These are phyloP conservation scores for Marmota flaviventris DNA, from an alignment of 2,113 vertebrate species.

Conservation along the genomic window DNA sequence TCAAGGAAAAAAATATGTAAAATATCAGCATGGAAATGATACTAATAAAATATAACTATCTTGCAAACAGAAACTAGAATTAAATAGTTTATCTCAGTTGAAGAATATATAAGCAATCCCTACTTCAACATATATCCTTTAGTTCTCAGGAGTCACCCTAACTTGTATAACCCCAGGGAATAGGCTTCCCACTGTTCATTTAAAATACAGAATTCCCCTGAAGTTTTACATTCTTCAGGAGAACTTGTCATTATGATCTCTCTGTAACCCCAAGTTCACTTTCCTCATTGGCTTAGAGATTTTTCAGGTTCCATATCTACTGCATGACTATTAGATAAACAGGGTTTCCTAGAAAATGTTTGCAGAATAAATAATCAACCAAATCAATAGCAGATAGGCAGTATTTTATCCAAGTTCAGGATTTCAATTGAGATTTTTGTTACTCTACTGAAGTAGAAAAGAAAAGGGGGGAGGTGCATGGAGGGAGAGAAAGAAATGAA, in stretches of 20 bases:
- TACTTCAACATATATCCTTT: neutral
- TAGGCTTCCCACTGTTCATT: neutral
- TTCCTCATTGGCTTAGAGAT: neutral
- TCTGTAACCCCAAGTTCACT: neutral
- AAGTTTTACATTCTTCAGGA: neutral
- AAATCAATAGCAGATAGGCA: neutral
- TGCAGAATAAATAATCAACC: neutral
- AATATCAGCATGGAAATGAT: constrained; percentile 78
- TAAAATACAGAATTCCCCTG: neutral
- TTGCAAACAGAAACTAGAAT: constrained; percentile 52
- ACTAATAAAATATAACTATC: constrained; percentile 65
- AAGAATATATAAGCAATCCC: neutral
- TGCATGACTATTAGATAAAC: neutral
- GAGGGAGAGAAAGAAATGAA: neutral
- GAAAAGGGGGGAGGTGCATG: neutral
- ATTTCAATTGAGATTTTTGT: neutral
- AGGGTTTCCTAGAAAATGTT: neutral
- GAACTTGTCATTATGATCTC: neutral
- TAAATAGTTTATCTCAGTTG: neutral
- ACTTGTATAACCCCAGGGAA: neutral
- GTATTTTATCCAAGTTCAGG: neutral
- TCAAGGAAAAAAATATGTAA: constrained; percentile 47
- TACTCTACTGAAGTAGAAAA: neutral
- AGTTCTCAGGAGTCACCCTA: neutral
- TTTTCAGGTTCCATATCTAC: neutral